Base-by-base conservation (phyloP, 2,113 vertebrate genomes). In the Gopherus evgoodei region DNA sequence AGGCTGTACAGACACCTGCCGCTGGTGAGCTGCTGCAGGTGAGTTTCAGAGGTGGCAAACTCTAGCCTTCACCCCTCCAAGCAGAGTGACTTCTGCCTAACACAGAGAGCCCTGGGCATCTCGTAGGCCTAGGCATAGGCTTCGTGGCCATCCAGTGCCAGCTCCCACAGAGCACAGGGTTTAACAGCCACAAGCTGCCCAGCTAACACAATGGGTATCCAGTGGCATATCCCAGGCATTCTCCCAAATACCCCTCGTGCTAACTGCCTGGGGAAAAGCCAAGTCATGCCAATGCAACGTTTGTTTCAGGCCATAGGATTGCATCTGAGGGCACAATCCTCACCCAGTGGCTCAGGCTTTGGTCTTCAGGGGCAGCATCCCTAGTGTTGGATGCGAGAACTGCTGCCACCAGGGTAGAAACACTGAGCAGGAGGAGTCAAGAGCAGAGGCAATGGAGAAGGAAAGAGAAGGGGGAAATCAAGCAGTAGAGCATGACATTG, bases 111-210 rank as follows among this genome's bases (percentile, higher is more conserved):
- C 1, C 1, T n/a, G 27, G 57, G 1, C n/a, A 75, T 24, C 19
- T 0, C 0, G 1, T 27, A 1, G 42, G 54, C 87, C 87, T 13
- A 25, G 47, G 93, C 72, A 0, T 4, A 62, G 0, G 3, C 82
- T 52, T 8, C 52, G 0, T 2, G 52, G 11, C 8, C 50, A 38
- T n/a, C 21, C 21, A 2, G 22, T 11, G 35, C 80, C 22, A 38
- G 52, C 52, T 65, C 62, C 6, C 14, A 54, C 81, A 56, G n/a
- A 42, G 52, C 22, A 47, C 38, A 17, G 62, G 29, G 11, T 75
- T 42, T 42, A 38, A 75, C 38, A 75, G 69, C 69, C 69, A 12
- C 27, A 8, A 50, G 76, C 27, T 4, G 44, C 69, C 69, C 69
- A 75, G 69, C 13, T 72, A 72, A 72, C 17, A 19, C 12, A 11